Evolutionary conservation across 2,888 invertebrate species (phyloP), one percentile per base, ranked within the genome.

Genomic region (Mesochorus sp.): DNA sequence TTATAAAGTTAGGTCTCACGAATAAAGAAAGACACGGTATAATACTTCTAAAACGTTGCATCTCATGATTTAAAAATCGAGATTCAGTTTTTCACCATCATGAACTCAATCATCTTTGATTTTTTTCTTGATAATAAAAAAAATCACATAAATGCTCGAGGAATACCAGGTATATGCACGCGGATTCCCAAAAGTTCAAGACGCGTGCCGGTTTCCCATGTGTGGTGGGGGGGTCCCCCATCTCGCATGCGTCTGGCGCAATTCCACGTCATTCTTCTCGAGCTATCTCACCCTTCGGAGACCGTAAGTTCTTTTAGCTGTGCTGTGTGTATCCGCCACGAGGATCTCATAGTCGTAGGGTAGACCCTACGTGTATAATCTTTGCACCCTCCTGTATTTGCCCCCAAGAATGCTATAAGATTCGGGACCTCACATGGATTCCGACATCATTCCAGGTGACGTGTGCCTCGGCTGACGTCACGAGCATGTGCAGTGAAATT

Each of bases 131-230:
- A n/a, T n/a, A n/a, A n/a, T n/a, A n/a, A n/a, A n/a, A n/a, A n/a
- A n/a, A n/a, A n/a, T n/a, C n/a, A n/a, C n/a, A n/a, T n/a, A 80
- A 83, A 17, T 82, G 76, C 67, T 76, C 73, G 73, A 80, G 81
- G 81, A 84, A 83, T 81, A 85, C 86, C 87, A 87, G 88, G 86
- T 89, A 88, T n/a, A n/a, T n/a, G n/a, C 82, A 84, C 49, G 66
- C 19, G 71, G 76, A 82, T 79, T 80, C 81, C 83, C n/a, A n/a
- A n/a, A 82, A 80, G 80, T 83, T 81, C 72, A 39, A 68, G 82
- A 83, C 85, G 80, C 89, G 89, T 89, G 89, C 89, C 87, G 80
- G 81, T 85, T 90, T 90, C 89, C 87, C 90, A 89, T 88, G 89
- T 89, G 86, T 10, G 6, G 6, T 85, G 81, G 24, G 34, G 28